Evolutionary conservation across 2,888 invertebrate species (phyloP).

Genomic region (Parnassius orleans): DNA sequence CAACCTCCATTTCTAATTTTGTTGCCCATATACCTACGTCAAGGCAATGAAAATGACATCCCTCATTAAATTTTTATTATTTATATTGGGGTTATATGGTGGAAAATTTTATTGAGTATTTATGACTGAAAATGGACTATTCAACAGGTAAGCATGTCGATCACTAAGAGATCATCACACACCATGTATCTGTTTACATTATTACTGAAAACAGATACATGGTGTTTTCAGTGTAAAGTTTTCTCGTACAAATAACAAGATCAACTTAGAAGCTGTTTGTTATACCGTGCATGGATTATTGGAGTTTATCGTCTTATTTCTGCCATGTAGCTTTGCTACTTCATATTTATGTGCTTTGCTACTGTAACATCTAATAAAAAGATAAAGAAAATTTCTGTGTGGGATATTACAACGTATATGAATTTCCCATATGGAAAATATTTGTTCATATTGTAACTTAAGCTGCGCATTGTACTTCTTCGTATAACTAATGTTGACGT

Average conservation of each 20-base stretch:
- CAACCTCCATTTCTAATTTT: not conserved
- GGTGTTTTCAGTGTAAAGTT: not conserved
- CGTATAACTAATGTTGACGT: too few species aligned
- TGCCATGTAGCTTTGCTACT: slow-evolving; percentile 1
- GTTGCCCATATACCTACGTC: not conserved
- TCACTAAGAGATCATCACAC: too few species aligned
- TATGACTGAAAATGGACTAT: too few species aligned
- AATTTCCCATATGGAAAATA: too few species aligned
- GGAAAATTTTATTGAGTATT: too few species aligned
- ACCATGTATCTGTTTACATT: too few species aligned
- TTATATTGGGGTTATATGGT: too few species aligned
- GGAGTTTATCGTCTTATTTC: slow-evolving; percentile 2
- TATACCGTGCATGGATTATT: slow-evolving; percentile 8
- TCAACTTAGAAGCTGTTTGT: slow-evolving; percentile 14
- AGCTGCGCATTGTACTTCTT: too few species aligned
- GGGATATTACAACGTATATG: not conserved
- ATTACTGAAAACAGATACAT: too few species aligned
- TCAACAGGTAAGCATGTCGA: too few species aligned
- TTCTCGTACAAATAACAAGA: slow-evolving; percentile 8
- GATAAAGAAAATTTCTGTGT: not conserved
- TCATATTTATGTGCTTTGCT: slow-evolving; percentile 6
- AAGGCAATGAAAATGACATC: not conserved
- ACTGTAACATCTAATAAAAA: slow-evolving; percentile 6
- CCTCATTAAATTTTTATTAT: not conserved
- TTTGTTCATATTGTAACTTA: too few species aligned